phyloP scores from a whole-genome alignment of 2,888 invertebrate genomes.

The Drosophila dives region DNA sequence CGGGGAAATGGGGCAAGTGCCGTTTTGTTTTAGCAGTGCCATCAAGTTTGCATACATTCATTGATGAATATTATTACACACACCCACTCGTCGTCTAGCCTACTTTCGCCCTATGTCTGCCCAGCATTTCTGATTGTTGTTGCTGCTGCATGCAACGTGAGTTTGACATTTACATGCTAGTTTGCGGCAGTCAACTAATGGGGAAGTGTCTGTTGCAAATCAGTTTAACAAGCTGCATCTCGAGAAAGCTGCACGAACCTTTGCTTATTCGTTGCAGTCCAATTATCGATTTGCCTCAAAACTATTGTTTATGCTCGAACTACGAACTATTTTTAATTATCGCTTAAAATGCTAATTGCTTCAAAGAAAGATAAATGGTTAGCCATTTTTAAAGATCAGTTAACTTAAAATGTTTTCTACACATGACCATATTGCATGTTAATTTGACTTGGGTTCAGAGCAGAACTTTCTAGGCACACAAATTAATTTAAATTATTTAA shows the following conservation, averaged over 20 bases:
- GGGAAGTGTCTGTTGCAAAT: background rate
- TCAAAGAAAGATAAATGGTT: background rate
- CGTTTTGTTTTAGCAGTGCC: slow-evolving; percentile 38
- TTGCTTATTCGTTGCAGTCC: background rate
- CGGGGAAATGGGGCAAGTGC: slow-evolving; percentile 63
- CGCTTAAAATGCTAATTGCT: background rate
- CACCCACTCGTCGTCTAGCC: background rate
- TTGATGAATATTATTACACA: slow-evolving; percentile 37
- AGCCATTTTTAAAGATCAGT: background rate
- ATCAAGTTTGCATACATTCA: slow-evolving; percentile 46
- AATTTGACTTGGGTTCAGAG: background rate
- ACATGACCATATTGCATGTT: background rate
- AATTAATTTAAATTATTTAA: too few species aligned
- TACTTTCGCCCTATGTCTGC: background rate
- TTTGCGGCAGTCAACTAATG: slow-evolving; percentile 3
- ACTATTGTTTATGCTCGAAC: background rate
- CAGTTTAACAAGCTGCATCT: background rate
- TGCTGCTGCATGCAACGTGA: slow-evolving; percentile 17
- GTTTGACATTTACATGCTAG: slow-evolving; percentile 25
- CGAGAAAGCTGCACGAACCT: slow-evolving; percentile 4
- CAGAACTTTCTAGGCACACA: background rate
- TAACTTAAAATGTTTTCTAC: background rate
- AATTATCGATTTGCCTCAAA: slow-evolving; percentile 11
- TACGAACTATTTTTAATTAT: slow-evolving; percentile 3
- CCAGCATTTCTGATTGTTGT: background rate